phyloP scores from a whole-genome alignment of 2,888 invertebrate genomes.

The Rhyacophila evoluta region DNA sequence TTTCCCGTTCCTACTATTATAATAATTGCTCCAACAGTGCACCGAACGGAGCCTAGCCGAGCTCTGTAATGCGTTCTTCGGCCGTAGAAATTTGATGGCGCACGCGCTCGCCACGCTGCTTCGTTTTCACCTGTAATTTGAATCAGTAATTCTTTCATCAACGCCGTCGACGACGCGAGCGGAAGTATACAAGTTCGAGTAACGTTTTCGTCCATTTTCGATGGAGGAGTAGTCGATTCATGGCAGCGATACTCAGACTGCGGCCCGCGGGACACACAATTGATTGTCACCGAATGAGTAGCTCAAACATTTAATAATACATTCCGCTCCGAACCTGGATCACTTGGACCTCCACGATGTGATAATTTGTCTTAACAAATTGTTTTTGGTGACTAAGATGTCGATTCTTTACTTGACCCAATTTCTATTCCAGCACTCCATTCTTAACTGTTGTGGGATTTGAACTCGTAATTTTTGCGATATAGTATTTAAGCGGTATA shows the following conservation, averaged over 20 bases:
- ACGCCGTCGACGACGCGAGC: not conserved
- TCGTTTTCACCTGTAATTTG: conserved; percentile 24
- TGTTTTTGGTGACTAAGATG: too few species aligned
- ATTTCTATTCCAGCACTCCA: too few species aligned
- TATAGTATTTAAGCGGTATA: too few species aligned
- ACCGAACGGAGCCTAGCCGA: not conserved
- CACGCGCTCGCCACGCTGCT: not conserved
- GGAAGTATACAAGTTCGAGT: conserved; percentile 34
- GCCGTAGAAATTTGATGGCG: not conserved
- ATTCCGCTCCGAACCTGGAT: too few species aligned
- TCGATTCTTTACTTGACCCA: too few species aligned
- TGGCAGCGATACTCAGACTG: not conserved
- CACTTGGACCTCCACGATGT: too few species aligned
- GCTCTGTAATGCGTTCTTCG: not conserved
- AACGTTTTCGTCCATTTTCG: conserved; percentile 34
- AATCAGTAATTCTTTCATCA: conserved; percentile 7
- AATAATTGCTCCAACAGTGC: not conserved
- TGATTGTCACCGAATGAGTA: too few species aligned
- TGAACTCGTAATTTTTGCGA: too few species aligned
- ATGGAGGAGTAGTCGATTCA: not conserved
- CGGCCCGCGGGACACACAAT: too few species aligned
- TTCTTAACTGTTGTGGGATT: too few species aligned
- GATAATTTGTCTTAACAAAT: too few species aligned
- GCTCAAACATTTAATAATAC: too few species aligned
- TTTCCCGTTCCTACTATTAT: not conserved